phyloP scores from a whole-genome alignment of 2,797 vertebrate genomes.

The Tamandua tetradactyla region DNA sequence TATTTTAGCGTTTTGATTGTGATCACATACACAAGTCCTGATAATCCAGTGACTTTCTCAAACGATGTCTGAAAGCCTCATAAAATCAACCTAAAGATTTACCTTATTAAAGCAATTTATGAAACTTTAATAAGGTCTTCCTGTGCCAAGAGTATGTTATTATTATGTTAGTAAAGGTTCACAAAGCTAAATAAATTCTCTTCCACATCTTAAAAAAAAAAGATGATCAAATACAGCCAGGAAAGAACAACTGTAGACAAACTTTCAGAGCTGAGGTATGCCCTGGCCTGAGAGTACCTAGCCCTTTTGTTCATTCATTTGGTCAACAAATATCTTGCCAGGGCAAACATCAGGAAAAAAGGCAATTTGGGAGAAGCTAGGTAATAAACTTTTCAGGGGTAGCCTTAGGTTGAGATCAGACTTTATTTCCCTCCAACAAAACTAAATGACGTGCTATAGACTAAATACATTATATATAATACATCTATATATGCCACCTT shows the following conservation, averaged over 20 bases:
- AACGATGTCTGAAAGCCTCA: too few species aligned
- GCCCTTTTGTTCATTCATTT: neutral
- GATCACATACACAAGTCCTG: too few species aligned
- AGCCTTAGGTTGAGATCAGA: neutral
- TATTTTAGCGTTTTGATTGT: too few species aligned
- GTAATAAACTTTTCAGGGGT: neutral
- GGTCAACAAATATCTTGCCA: slow-evolving; percentile 18
- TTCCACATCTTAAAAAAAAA: too few species aligned
- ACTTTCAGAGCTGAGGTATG: neutral
- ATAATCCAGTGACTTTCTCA: too few species aligned
- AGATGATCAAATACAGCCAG: neutral
- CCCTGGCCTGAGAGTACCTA: neutral
- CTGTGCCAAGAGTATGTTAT: too few species aligned
- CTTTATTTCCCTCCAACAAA: neutral
- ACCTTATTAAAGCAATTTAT: too few species aligned
- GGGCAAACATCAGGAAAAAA: neutral
- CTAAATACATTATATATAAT: neutral
- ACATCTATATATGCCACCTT: neutral
- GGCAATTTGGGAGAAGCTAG: neutral
- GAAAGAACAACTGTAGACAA: neutral
- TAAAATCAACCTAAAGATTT: too few species aligned
- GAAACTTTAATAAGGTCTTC: too few species aligned
- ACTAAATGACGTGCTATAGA: neutral
- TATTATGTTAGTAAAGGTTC: too few species aligned
- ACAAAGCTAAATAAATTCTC: too few species aligned